Conservation (phyloP, 23 tunicate species). For the Clavelina lepadiformis region DNA sequence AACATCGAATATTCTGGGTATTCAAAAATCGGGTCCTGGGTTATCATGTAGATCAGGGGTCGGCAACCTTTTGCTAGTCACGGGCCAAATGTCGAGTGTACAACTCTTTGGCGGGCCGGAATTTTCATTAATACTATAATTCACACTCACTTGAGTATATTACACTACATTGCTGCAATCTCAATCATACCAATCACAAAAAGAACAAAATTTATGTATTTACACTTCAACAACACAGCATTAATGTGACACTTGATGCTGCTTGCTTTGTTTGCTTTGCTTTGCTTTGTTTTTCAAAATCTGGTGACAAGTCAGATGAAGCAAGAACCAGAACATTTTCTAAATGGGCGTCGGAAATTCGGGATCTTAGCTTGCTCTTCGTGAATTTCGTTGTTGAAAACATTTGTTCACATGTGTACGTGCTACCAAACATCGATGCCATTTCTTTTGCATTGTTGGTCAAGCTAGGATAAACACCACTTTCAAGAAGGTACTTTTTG, state of each 20-base stretch:
- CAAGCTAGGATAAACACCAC: slow-evolving; percentile 10
- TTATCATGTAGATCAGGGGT: too few relatives aligned
- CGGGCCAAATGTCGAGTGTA: too few relatives aligned
- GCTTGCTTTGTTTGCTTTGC: slow-evolving; percentile 19
- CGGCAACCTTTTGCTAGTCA: too few relatives aligned
- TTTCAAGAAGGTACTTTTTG: slow-evolving; percentile 6
- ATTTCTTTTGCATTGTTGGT: slow-evolving; percentile 37
- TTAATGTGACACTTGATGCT: slow-evolving; percentile 20
- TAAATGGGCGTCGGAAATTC: slow-evolving; percentile 21
- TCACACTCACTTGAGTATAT: too few relatives aligned
- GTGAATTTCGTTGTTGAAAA: slow-evolving; percentile 51
- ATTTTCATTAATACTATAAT: too few relatives aligned
- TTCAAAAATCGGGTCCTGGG: too few relatives aligned
- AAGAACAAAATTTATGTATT: too few relatives aligned
- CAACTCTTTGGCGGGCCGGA: too few relatives aligned
- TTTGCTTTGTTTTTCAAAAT: slow-evolving; percentile 24
- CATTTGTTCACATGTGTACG: slow-evolving; percentile 40
- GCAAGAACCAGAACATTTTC: slow-evolving; percentile 22
- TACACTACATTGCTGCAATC: too few relatives aligned
- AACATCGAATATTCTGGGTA: too few relatives aligned
- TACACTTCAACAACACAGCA: slow-evolving; percentile 12
- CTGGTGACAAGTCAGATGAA: slow-evolving; percentile 17
- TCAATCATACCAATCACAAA: too few relatives aligned
- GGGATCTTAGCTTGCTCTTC: slow-evolving; percentile 48
- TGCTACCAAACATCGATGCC: slow-evolving; percentile 61